Conservation (phyloP, 2,797 vertebrate species). For the Schizothorax lantsangensis region DNA sequence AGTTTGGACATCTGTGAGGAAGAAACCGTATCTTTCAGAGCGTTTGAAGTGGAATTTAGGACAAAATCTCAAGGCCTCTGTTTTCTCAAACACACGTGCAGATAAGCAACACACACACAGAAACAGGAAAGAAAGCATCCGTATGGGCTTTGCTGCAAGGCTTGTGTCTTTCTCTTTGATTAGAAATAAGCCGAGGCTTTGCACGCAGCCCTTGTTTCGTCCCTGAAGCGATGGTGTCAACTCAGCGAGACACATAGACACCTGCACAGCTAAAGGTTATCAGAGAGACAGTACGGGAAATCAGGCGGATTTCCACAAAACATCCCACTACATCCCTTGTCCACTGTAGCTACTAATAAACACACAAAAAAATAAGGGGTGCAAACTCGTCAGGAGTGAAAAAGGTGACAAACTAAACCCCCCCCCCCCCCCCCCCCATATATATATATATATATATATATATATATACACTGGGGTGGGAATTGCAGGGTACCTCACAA, state of each 20-base stretch:
- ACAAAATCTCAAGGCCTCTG: conserved; percentile 15
- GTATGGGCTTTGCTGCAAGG: conserved; percentile 31
- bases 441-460: no score
- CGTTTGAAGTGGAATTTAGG: conserved; percentile 46
- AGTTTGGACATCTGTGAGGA: conserved; percentile 56
- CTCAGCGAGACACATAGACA: conserved; percentile 36
- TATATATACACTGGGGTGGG: no score
- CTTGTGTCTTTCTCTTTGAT: conserved; percentile 49
- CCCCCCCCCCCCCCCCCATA: no score
- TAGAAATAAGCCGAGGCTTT: conserved; percentile 46
- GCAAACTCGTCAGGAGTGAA: no score
- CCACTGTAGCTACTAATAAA: background rate
- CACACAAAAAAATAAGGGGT: no score
- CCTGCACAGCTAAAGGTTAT: conserved; percentile 51
- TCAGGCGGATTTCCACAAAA: background rate
- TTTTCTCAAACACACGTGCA: conserved; percentile 20
- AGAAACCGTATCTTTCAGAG: background rate
- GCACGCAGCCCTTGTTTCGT: conserved; percentile 24
- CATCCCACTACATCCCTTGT: background rate
- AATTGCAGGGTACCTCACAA: no score
- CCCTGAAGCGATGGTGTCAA: conserved; percentile 47
- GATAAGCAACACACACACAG: background rate
- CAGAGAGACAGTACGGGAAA: conserved; percentile 29
- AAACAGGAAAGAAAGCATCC: background rate
- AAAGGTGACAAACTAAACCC: no score